Evolutionary conservation across 92 coral and sea anemone genomes (phyloP), one percentile per base, ranked within the genome.

Genomic region (Epizoanthus scotinus): DNA sequence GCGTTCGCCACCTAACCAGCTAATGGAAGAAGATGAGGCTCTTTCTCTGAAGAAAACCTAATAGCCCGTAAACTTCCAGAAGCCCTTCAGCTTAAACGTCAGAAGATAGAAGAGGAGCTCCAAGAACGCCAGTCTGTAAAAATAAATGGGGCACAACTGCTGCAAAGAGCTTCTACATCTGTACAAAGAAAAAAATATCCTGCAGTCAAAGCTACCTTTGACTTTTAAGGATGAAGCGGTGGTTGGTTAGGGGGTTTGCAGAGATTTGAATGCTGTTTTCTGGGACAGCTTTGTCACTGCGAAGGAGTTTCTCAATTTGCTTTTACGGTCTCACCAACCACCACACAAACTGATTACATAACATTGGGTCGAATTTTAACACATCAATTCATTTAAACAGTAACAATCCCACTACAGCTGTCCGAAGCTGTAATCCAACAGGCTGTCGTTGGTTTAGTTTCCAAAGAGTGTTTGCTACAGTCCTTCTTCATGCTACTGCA

Each of bases 401-500:
- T 87, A 44, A 88, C 87, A n/a, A 44, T 91, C 38, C 88, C 90
- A 60, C 54, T 88, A n/a, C 89, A 84, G 74, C 85, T 91, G 12
- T 72, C 87, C 20, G 91, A 88, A 67, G 90, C 91, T 47, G 69
- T 87, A 66, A 34, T 88, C 10, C 90, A 86, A 29, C 87, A 82
- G 38, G 91, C 86, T 25, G 89, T 85, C 50, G 72, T 86, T 19
- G 92, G 95, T 57, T 64, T 18, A 0, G 94, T 90, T 56, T 68
- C 88, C 27, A 90, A 91, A 26, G 86, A 84, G 31, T 88, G 91
- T 78, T 84, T 91, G 38, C 26, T 88, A 20, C 54, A 84, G 79
- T 88, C 90, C 13, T 85, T 87, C 68, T 70, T 87, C 57, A 83
- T 67, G 84, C 75, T 90, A 61, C 67, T 84, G 28, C 81, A 77